Evolutionary conservation across 1,140 invertebrate species (phyloP).

Genomic region (Bathynomus jamesi): DNA sequence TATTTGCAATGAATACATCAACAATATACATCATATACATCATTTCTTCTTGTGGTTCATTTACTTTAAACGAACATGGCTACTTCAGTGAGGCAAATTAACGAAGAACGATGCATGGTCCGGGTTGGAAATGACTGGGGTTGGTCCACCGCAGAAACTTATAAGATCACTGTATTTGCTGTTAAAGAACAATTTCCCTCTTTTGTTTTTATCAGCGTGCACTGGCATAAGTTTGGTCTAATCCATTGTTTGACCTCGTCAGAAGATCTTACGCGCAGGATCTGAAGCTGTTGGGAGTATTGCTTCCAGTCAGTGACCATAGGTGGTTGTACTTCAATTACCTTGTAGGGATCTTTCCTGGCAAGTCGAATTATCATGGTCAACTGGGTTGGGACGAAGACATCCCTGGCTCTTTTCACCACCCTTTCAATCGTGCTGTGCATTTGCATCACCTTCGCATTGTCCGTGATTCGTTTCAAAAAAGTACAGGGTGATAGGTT

Average conservation of each 20-base stretch:
- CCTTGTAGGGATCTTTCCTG: conserved; percentile 11
- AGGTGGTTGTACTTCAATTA: conserved; percentile 11
- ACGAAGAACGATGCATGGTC: conserved; percentile 3
- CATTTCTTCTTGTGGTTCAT: no score
- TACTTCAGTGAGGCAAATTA: conserved; percentile 7
- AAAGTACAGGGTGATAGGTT: conserved; percentile 5
- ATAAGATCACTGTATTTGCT: conserved; percentile 11
- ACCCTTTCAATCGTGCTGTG: conserved; percentile 5
- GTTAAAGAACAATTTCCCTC: conserved; percentile 8
- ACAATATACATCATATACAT: no score
- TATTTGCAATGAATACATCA: no score
- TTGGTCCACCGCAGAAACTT: conserved; percentile 7
- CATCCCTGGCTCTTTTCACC: not conserved
- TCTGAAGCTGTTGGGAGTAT: conserved; percentile 10
- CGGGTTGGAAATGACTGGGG: conserved; percentile 7
- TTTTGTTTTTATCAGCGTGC: conserved; percentile 10
- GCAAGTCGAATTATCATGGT: conserved; percentile 13
- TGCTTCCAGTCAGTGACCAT: conserved; percentile 10
- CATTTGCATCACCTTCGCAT: not conserved
- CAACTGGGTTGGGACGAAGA: conserved; percentile 12
- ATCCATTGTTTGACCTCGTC: conserved; percentile 9
- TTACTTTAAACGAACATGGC: no score
- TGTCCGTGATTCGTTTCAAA: not conserved
- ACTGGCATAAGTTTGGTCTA: conserved; percentile 17
- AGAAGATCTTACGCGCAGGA: not conserved